Percentiles rank a stretch among this genome's conserved stretches.
Conservation (phyloP, 2,888 invertebrate genomes). For the Tryphoninae sp. region DNA sequence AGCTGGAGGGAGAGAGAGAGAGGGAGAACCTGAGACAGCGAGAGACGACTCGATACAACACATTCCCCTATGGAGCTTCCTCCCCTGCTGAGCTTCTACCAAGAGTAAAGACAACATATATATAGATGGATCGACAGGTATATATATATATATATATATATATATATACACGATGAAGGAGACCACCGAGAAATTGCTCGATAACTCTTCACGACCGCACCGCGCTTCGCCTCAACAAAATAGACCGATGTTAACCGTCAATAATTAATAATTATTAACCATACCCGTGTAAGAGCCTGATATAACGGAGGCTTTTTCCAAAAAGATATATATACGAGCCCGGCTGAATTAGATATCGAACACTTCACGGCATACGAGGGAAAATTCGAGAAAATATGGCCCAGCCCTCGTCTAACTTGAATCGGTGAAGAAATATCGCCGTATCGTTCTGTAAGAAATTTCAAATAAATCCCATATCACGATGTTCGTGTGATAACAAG, state of each 20-base stretch:
- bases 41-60: slow-evolving; percentile 47
- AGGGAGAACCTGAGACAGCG: not conserved
- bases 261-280: slow-evolving; percentile 62
- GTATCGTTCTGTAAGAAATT: too few species aligned
- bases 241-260: slow-evolving; percentile 61
- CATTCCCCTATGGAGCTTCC: slow-evolving; percentile 17
- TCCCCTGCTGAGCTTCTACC: not conserved
- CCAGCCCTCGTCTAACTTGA: too few species aligned
- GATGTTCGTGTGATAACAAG: too few species aligned
- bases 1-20: slow-evolving; percentile 8
- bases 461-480: too few species aligned
- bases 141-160: not conserved
- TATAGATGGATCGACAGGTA: slow-evolving; percentile 14
- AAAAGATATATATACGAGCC: not conserved
- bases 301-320: not conserved
- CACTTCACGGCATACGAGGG: not conserved
- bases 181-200: slow-evolving; percentile 59
- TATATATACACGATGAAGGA: slow-evolving; percentile 18
- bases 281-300: not conserved
- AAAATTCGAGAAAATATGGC: too few species aligned
- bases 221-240: slow-evolving; percentile 41
- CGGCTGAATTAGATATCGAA: not conserved
- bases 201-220: slow-evolving; percentile 60
- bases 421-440: too few species aligned
- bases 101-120: slow-evolving; percentile 2